Evolutionary conservation across 1,140 invertebrate species (phyloP), one percentile per base, ranked within the genome.

Genomic region (Drosophila mayri): DNA sequence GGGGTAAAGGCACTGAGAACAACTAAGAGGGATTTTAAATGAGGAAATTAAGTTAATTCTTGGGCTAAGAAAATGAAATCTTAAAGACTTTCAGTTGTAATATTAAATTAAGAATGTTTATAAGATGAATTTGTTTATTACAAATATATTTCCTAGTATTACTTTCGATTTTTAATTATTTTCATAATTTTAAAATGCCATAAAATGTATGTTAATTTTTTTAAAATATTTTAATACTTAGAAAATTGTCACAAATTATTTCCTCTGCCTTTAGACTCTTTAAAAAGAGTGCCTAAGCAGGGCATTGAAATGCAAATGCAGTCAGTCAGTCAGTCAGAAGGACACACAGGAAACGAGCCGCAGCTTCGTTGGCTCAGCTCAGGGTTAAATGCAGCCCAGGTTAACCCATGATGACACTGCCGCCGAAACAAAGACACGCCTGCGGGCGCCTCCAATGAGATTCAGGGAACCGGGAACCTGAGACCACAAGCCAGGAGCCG

Each of bases 351-450:
- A 82, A 87, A 63, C 63, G 63, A 50, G 49, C 9, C 68, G 50
- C 75, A 79, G 82, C 70, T 65, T 76, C 49, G 64, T 30, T 62
- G 44, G 74, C 67, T 41, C 52, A 41, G 14, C 37, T 59, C 46
- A 18, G 68, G 67, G 67, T 85, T 70, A 55, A 67, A 30, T 70
- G 41, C 47, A 52, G 57, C 30, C 52, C 47, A 70, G 58, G 44
- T 60, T 62, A 73, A 73, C 63, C 75, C 61, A 32, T 46, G 79
- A 37, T 76, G 66, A 73, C 73, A 77, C 59, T 40, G 55, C 41
- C 32, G 49, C 46, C 18, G 57, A 65, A 82, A 78, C 80, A 82
- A 81, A 77, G 47, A 30, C 59, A 60, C 25, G 37, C 65, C 77
- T 58, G 35, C 59, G 22, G 73, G 77, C 55, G 35, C 20, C 52